Evolutionary conservation across 2,888 invertebrate species (phyloP).

Genomic region (Xylophagus ater): DNA sequence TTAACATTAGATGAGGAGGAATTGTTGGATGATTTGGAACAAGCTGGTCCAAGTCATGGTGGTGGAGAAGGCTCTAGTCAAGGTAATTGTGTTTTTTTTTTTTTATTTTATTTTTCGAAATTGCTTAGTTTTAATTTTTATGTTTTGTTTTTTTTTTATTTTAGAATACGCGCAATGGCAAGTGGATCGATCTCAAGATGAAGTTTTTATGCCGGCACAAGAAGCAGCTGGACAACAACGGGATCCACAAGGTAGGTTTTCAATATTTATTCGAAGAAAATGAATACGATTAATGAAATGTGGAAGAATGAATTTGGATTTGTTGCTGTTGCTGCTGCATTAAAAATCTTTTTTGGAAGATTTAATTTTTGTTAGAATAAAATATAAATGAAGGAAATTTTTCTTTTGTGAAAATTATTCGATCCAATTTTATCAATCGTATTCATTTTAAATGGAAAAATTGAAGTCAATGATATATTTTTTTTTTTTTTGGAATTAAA

Average conservation of each 20-base stretch:
- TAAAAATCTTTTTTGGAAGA: neutral
- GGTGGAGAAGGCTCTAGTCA: slow-evolving; percentile 59
- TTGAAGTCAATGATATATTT: neutral
- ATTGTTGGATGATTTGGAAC: slow-evolving; percentile 59
- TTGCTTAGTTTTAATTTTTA: no score
- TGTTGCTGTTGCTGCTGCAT: neutral
- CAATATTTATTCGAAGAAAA: slow-evolving; percentile 8
- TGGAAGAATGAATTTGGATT: slow-evolving; percentile 1
- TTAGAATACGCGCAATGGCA: slow-evolving; percentile 78
- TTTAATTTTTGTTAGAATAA: neutral
- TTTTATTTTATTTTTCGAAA: slow-evolving; percentile 1
- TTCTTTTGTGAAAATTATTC: no score
- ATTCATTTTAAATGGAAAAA: no score
- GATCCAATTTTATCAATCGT: no score
- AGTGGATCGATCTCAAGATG: slow-evolving; percentile 74
- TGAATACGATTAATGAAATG: slow-evolving; percentile 14
- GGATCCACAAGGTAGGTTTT: slow-evolving; percentile 80
- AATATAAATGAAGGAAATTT: neutral
- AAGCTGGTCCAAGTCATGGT: slow-evolving; percentile 57
- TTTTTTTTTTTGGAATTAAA: neutral
- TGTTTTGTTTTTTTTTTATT: slow-evolving; percentile 26
- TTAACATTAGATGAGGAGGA: slow-evolving; percentile 73
- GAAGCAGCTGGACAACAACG: slow-evolving; percentile 60
- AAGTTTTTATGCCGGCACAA: slow-evolving; percentile 73
- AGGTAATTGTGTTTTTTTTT: slow-evolving; percentile 39